Base-by-base conservation (phyloP, 2,113 vertebrate genomes). In the Crotophaga sulcirostris region DNA sequence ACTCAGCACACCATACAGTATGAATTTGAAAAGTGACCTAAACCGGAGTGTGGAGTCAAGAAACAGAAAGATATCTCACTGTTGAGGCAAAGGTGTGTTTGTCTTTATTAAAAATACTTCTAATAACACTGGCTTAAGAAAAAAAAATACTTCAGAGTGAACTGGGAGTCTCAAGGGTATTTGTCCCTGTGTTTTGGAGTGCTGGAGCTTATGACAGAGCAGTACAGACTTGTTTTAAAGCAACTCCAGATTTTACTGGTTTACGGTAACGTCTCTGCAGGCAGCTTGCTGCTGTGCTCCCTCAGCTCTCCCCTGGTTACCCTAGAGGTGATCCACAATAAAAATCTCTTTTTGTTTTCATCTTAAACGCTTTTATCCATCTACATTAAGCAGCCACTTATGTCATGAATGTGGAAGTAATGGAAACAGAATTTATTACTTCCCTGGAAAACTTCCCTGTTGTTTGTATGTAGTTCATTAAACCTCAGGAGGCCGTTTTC, bases 241-340 rank as follows among this genome's bases (percentile, higher is more conserved):
- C 56, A 66, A 40, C 21, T 69, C 52, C 33, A 51, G 38, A 55
- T 49, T 59, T 86, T 55, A 29, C 34, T 17, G 34, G 29, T 4
- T 79, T 29, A 28, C 0, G 0, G 29, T n/a, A 54, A 67, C 16
- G 38, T 51, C 2, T 0, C 45, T 40, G 49, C 34, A 89, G 58
- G 18, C 6, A 64, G 16, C 33, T 54, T 49, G 21, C 29, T 67
- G 52, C 51, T 5, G 0, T 33, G 52, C 13, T 9, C 31, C 68
- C 45, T 75, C 44, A 47, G 78, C 36, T 81, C 28, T 78, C 26
- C 40, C 36, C 51, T 66, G 77, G 63, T 64, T 49, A 18, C 38
- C 55, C 16, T 9, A 24, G 4, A 45, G 28, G 34, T 66, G 34
- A 63, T 38, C 6, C n/a, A 73, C 19, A 28, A 28, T 11, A 84